Evolutionary conservation across 2,888 invertebrate species (phyloP), one percentile per base, ranked within the genome.

Genomic region (Caradrina kadenii): DNA sequence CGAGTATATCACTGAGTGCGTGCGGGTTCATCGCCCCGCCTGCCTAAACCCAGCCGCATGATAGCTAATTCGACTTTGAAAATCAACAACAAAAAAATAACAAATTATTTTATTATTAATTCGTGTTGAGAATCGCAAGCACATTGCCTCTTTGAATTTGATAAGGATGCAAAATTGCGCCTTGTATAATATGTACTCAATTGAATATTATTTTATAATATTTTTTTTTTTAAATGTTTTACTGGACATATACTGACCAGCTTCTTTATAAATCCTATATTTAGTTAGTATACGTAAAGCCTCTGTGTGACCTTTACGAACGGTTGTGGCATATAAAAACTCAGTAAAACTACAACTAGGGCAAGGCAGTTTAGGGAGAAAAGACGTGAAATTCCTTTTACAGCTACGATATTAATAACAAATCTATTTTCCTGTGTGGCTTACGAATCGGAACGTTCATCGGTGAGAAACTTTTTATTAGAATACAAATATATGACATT

Each of bases 351-450:
- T 50, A 60, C 26, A 45, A 76, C 21, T 61, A 55, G 55, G 60
- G 45, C 76, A 59, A 59, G 58, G 58, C 50, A 50, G 35, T 63
- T 79, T 62, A 60, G 67, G 61, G 60, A 78, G 71, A 72, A 56
- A 48, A 39, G 49, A 63, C 21, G 50, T 19, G 17, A 45, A 63
- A 63, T 63, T 76, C 55, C 60, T 72, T 72, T 63, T 62, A 72
- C 71, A 63, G 50, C 54, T 67, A n/a, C 55, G 17, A 69, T 65
- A 69, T 68, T 59, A 55, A 52, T 65, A 63, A 19, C 42, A 72
- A 80, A 80, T 73, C 60, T 59, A 69, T 73, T 80, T 80, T 65
- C 56, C 55, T 68, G 54, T 61, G 50, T 58, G 52, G 64, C 61
- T 76, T 59, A 50, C 48, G 49, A 50, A 63, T 77, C 42, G 52